These are phyloP conservation scores for Pyrrhia umbra DNA, from an alignment of 2,888 invertebrate species.

Conservation along the genomic window DNA sequence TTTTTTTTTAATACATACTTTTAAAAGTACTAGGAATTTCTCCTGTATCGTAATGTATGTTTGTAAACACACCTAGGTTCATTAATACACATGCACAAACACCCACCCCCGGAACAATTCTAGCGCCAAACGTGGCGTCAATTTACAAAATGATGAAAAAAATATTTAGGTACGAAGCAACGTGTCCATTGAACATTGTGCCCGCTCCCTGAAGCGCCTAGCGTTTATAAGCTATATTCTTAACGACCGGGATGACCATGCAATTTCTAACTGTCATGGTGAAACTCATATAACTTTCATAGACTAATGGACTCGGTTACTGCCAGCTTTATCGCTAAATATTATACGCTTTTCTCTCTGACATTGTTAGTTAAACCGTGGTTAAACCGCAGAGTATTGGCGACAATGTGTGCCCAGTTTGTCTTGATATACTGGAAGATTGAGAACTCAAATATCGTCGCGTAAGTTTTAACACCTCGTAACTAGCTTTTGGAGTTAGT, in stretches of 20 bases:
- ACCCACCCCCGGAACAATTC: no score
- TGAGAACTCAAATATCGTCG: constrained; percentile 13
- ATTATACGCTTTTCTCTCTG: constrained; percentile 28
- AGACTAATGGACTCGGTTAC: constrained; percentile 31
- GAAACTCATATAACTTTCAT: constrained; percentile 49
- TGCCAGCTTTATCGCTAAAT: constrained; percentile 25
- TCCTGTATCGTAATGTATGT: no score
- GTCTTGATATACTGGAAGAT: neutral
- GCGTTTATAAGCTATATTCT: neutral
- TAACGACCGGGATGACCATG: constrained; percentile 21
- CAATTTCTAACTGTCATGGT: constrained; percentile 24
- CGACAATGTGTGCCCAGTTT: constrained; percentile 1
- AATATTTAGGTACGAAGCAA: neutral
- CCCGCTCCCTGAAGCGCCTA: constrained; percentile 5
- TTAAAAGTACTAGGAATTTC: no score
- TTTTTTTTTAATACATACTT: no score
- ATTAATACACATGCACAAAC: no score
- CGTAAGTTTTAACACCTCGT: neutral
- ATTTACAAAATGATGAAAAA: neutral
- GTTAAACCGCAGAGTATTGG: constrained; percentile 38
- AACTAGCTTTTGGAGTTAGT: neutral
- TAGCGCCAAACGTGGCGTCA: no score
- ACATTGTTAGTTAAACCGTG: constrained; percentile 35
- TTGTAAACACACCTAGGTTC: no score
- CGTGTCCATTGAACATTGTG: neutral